These are phyloP conservation scores for Gymnothorax reevesii DNA, from an alignment of 2,797 vertebrate species.

Conservation along the genomic window DNA sequence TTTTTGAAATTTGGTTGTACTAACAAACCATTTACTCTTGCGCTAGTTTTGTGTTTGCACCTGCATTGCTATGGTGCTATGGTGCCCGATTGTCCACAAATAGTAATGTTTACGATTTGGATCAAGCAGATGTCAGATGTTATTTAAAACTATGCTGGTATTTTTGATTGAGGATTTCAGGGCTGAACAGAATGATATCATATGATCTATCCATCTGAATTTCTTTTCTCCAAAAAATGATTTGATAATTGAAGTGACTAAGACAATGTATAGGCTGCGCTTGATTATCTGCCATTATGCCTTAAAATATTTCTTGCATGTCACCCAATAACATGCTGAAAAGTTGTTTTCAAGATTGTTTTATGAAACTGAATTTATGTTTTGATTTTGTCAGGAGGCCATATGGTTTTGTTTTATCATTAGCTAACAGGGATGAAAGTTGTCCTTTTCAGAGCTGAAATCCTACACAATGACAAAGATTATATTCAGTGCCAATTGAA, in stretches of 20 bases:
- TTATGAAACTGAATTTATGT: conserved; percentile 1
- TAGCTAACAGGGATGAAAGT: background rate
- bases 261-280: background rate
- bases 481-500: conserved; percentile 28
- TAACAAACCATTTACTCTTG: background rate
- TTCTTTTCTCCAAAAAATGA: background rate
- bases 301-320: background rate
- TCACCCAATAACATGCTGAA: background rate
- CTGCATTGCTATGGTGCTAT: background rate
- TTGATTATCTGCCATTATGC: background rate
- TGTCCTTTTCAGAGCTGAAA: conserved; percentile 10
- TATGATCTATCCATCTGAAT: background rate
- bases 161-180: background rate
- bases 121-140: background rate
- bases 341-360: background rate
- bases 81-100: no score
- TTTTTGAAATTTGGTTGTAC: no score
- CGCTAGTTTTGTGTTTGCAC: background rate
- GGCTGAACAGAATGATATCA: background rate
- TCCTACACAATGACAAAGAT: conserved; percentile 27
- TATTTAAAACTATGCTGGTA: background rate
- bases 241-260: background rate
- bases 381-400: conserved; percentile 2
- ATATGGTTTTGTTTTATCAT: conserved; percentile 15
- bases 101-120: background rate